A percentile compares a stretch with the other conserved stretches of the same genome.
Conservation (phyloP, 2,888 invertebrate species). For the Odontothrips loti region DNA sequence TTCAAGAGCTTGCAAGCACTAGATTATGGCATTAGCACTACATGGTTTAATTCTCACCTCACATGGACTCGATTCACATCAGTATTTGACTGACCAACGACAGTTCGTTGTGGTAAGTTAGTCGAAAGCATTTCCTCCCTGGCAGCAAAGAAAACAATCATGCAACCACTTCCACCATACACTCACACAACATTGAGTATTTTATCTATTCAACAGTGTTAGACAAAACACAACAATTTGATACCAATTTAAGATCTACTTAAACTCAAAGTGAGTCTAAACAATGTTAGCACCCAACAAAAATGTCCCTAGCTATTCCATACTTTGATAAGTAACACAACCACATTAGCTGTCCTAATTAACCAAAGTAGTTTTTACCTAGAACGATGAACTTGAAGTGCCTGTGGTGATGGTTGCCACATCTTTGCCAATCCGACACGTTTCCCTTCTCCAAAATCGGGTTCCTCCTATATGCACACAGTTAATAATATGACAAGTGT, state of each 20-base stretch:
- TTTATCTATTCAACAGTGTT: too few species aligned
- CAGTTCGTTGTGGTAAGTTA: slow-evolving; percentile 6
- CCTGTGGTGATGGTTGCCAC: slow-evolving; percentile 43
- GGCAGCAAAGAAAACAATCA: neutral
- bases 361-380: neutral
- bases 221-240: too few species aligned
- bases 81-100: neutral
- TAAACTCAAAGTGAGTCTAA: too few species aligned
- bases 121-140: slow-evolving; percentile 17
- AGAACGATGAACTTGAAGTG: slow-evolving; percentile 13
- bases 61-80: neutral
- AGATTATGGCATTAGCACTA: too few species aligned
- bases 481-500: slow-evolving; percentile 1
- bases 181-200: too few species aligned
- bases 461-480: slow-evolving; percentile 57
- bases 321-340: neutral
- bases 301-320: neutral
- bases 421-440: slow-evolving; percentile 42
- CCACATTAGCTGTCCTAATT: neutral
- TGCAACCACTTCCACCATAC: too few species aligned
- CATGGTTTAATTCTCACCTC: neutral
- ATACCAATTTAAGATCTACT: too few species aligned
- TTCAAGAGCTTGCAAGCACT: too few species aligned
- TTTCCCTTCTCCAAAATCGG: slow-evolving; percentile 45
- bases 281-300: too few species aligned